phyloP scores from a whole-genome alignment of 2,113 vertebrate species.

The Petroica traversi region DNA sequence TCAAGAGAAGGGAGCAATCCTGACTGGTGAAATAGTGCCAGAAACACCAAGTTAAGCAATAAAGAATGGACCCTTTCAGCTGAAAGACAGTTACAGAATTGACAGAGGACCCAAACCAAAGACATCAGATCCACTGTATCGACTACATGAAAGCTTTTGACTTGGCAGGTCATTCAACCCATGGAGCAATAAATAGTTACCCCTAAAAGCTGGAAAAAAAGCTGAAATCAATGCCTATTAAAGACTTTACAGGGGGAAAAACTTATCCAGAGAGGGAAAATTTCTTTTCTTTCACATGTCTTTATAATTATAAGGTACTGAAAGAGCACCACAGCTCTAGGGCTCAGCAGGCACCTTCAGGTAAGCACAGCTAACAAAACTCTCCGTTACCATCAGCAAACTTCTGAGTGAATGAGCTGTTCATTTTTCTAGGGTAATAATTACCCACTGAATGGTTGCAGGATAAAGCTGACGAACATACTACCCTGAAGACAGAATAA shows the following conservation, averaged over 20 bases:
- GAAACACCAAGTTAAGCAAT: not conserved
- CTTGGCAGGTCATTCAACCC: not conserved
- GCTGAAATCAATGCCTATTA: conserved; percentile 41
- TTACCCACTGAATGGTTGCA: not conserved
- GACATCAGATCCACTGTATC: not conserved
- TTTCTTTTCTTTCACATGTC: not conserved
- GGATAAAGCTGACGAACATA: not conserved
- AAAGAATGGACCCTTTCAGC: not conserved
- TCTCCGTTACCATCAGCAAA: not conserved
- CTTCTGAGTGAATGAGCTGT: not conserved
- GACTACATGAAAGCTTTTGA: conserved; percentile 49
- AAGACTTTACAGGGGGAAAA: not conserved
- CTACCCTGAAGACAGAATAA: not conserved
- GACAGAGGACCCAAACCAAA: not conserved
- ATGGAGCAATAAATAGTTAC: conserved; percentile 17
- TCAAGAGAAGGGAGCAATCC: not conserved
- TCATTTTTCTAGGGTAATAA: conserved; percentile 17
- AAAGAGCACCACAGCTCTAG: not conserved
- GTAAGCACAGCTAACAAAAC: not conserved
- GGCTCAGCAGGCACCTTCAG: not conserved
- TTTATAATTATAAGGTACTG: not conserved
- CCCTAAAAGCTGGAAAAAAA: conserved; percentile 25
- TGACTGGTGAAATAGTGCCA: not conserved
- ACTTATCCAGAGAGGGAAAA: not conserved
- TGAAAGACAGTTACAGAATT: not conserved